phyloP scores from a whole-genome alignment of 2,797 vertebrate genomes.

The Aeoliscus strigatus region DNA sequence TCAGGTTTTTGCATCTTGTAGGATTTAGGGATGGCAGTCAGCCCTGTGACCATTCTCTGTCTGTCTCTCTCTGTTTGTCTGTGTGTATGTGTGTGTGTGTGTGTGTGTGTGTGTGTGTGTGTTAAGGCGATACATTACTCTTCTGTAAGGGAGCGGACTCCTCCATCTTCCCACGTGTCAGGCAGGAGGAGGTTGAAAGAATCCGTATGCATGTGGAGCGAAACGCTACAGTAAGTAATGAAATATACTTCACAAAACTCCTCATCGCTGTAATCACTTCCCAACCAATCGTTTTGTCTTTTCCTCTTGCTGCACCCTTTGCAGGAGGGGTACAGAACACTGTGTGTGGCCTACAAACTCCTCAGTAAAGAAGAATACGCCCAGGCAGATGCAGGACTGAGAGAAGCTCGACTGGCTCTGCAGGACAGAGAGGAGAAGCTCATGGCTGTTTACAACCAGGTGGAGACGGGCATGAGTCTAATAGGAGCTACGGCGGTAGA shows the following conservation, averaged over 20 bases:
- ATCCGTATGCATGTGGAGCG: constrained; percentile 87
- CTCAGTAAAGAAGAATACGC: constrained; percentile 79
- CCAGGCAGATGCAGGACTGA: constrained; percentile 74
- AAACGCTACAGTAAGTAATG: constrained; percentile 92
- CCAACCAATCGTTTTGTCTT: too few relatives aligned
- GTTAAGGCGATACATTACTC: constrained; percentile 87
- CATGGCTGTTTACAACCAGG: constrained; percentile 88
- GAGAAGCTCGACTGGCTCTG: constrained; percentile 84
- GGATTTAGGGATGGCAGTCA: too few relatives aligned
- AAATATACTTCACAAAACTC: neutral
- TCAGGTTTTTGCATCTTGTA: too few relatives aligned
- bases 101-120: too few relatives aligned
- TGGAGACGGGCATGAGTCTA: constrained; percentile 89
- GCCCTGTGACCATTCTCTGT: too few relatives aligned
- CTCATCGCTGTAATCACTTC: too few relatives aligned
- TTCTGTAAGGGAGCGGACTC: constrained; percentile 98
- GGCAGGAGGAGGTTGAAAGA: constrained; percentile 93
- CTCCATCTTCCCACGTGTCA: constrained; percentile 92
- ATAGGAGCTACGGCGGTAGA: constrained; percentile 96
- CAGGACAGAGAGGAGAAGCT: constrained; percentile 90
- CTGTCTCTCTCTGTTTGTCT: too few relatives aligned
- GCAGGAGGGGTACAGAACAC: constrained; percentile 91
- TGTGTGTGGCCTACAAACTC: constrained; percentile 90
- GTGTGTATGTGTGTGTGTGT: too few relatives aligned
- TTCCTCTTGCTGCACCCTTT: constrained; percentile 2